Evolutionary conservation across 2,888 invertebrate species (phyloP), one percentile per base, ranked within the genome.

Genomic region (Macrophya alboannulata): DNA sequence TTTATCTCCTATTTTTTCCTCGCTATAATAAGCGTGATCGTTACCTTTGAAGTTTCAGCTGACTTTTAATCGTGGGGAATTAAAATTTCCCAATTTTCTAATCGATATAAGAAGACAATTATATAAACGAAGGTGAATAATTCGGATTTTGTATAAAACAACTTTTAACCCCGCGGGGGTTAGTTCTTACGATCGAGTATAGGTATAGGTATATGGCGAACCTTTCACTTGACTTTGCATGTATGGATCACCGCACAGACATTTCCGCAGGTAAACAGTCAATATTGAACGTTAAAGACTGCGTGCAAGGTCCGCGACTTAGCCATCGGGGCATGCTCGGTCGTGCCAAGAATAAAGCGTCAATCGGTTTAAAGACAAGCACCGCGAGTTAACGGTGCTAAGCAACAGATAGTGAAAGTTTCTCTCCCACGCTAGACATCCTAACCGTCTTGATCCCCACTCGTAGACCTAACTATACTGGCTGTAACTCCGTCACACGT

Each of bases 391-490:
- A 83, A 83, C 68, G 83, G 83, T 83, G 68, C 68, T 40, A 31
- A 83, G 83, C 45, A 83, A 83, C 83, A 86, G 88, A 91, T 88
- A 90, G 92, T 92, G 92, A 92, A 92, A 92, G 92, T 92, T 90
- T 90, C 90, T 92, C 92, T 92, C 92, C 92, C 92, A 92, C 92
- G 92, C 91, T 91, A 90, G 90, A 91, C 91, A 91, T 91, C 92
- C 90, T 90, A 90, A 88, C 21, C 85, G 62, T 68, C 86, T 86
- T 43, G 86, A 85, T 86, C 87, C 88, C 88, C 88, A 88, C 89
- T 62, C 79, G 59, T 15, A 17, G 10, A 31, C 68, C 25, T 37
- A 15, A 31, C 25, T 68, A 15, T 15, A 5, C 12, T 15, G 31
- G 15, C 31, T 68, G 48, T 12, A 48, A 31, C 31, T 31, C 31